These are phyloP conservation scores for Dicyrtomina minuta DNA, from an alignment of 2,888 invertebrate genomes.

Conservation along the genomic window DNA sequence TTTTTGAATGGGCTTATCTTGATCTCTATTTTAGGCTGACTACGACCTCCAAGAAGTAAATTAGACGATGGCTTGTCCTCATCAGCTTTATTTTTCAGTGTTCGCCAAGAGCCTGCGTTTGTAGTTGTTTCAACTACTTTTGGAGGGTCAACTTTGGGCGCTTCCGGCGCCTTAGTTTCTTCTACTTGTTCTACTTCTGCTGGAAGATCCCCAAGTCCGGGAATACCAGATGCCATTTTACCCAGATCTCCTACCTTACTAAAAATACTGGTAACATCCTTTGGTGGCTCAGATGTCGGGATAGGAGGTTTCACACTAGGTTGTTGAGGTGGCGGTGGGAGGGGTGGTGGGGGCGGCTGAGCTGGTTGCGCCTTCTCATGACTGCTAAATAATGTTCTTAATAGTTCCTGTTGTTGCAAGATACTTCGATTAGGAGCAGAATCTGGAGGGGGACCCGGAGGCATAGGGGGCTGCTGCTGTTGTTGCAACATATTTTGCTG, in stretches of 20 bases:
- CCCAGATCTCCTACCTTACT: constrained; percentile 6
- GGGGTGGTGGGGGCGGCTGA: neutral
- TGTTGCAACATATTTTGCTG: constrained; percentile 24
- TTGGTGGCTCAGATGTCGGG: neutral
- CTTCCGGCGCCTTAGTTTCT: neutral
- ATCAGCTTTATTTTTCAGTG: too few species aligned
- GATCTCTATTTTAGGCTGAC: too few species aligned
- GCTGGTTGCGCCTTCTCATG: neutral
- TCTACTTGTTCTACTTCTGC: neutral
- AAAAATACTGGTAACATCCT: constrained; percentile 13
- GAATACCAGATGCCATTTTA: neutral
- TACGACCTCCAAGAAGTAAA: too few species aligned
- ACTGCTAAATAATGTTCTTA: constrained; percentile 5
- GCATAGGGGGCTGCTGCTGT: constrained; percentile 15
- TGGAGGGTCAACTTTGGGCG: neutral
- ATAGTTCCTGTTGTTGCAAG: constrained; percentile 7
- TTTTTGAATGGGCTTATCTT: too few species aligned
- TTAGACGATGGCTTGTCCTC: too few species aligned
- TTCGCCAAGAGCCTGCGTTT: too few species aligned
- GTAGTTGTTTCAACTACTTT: too few species aligned
- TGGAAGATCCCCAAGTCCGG: constrained; percentile 16
- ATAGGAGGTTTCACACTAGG: neutral
- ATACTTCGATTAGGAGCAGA: neutral
- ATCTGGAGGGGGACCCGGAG: constrained; percentile 3
- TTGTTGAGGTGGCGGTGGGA: neutral